Percentiles rank a stretch among this genome's conserved stretches.
phyloP scores from a whole-genome alignment of 37 sponge, comb jelly and placozoan genomes.

The Ephydatia muelleri region DNA sequence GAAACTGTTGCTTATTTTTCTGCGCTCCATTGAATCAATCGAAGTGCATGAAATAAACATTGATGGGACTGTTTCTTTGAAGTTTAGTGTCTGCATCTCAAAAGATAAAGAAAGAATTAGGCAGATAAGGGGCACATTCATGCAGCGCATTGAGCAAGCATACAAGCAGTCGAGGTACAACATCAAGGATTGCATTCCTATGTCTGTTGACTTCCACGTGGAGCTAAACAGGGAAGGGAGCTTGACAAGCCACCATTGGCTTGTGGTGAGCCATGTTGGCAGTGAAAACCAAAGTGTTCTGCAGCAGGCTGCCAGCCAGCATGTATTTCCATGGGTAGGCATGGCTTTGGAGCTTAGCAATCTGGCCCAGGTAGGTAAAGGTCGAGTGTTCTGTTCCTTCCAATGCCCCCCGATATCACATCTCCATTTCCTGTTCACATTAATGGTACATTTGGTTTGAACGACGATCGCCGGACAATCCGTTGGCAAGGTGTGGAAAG shows the following conservation, averaged over 20 bases:
- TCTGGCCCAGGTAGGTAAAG: neutral
- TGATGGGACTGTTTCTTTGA: neutral
- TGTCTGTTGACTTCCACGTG: conserved; percentile 12
- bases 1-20: conserved; percentile 34
- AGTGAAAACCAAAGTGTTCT: neutral
- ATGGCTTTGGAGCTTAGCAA: conserved; percentile 23
- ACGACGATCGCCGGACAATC: conserved; percentile 43
- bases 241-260: conserved; percentile 14
- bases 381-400: conserved; percentile 71
- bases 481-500: conserved; percentile 52
- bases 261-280: conserved; percentile 23
- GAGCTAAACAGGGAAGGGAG: neutral
- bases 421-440: conserved; percentile 63
- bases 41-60: conserved; percentile 6
- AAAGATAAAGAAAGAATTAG: neutral
- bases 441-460: conserved; percentile 68
- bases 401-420: conserved; percentile 39
- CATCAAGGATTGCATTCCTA: neutral
- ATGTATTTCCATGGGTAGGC: conserved; percentile 41
- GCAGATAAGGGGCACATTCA: neutral
- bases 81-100: neutral
- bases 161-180: neutral
- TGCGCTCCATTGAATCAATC: conserved; percentile 18
- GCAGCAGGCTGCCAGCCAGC: neutral
- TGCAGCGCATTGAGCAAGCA: neutral